Conservation (phyloP, 2,888 invertebrate species). For the Apamea monoglypha region DNA sequence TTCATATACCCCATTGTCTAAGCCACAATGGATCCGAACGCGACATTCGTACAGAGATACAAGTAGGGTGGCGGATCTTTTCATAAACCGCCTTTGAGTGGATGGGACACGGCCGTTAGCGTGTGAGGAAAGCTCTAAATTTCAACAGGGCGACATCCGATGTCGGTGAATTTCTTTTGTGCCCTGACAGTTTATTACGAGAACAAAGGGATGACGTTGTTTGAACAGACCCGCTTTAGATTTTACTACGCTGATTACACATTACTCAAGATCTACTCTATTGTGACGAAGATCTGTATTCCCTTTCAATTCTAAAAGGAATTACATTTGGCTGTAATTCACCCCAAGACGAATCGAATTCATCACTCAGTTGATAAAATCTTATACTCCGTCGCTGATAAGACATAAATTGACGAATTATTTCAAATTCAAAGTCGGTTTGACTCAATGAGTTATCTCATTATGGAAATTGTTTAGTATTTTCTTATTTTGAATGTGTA, state of each 20-base stretch:
- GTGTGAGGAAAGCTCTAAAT: slow-evolving; percentile 78
- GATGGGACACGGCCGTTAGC: slow-evolving; percentile 74
- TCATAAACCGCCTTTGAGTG: slow-evolving; percentile 76
- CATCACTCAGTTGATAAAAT: slow-evolving; percentile 72
- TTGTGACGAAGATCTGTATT: slow-evolving; percentile 82
- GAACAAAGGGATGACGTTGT: slow-evolving; percentile 85
- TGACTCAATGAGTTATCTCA: slow-evolving; percentile 52
- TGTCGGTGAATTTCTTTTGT: slow-evolving; percentile 86
- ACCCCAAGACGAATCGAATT: slow-evolving; percentile 73
- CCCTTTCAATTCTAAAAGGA: slow-evolving; percentile 78
- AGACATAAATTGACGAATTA: slow-evolving; percentile 65
- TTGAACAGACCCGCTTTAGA: slow-evolving; percentile 84
- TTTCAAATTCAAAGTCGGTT: slow-evolving; percentile 57
- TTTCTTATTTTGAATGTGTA: slow-evolving; percentile 50
- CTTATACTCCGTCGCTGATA: slow-evolving; percentile 62
- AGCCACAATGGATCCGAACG: slow-evolving; percentile 62
- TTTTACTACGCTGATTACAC: slow-evolving; percentile 84
- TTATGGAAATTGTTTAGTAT: slow-evolving; percentile 60
- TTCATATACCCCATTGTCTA: slow-evolving; percentile 64
- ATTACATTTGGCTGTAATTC: slow-evolving; percentile 82
- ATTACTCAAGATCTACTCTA: slow-evolving; percentile 82
- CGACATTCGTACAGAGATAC: slow-evolving; percentile 67
- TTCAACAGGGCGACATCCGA: slow-evolving; percentile 81
- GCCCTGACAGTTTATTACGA: slow-evolving; percentile 86
- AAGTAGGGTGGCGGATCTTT: slow-evolving; percentile 70